Evolutionary conservation across 1,140 invertebrate species (phyloP).

Genomic region (Proctacanthus coquilletti): DNA sequence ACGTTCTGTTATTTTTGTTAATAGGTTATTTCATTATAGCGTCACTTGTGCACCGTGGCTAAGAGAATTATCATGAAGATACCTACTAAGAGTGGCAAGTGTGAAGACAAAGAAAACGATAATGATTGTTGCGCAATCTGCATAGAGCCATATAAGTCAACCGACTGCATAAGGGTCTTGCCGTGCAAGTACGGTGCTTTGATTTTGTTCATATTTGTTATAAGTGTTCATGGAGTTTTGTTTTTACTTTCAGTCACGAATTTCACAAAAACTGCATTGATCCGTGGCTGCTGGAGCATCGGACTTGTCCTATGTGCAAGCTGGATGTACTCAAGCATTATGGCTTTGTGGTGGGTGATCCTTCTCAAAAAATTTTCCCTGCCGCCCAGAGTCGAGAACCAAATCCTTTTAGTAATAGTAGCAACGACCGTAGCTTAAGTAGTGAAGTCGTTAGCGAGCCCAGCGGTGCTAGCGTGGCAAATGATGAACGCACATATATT

Average conservation of each 20-base stretch:
- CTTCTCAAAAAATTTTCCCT: conserved; percentile 5
- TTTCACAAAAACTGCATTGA: conserved; percentile 91
- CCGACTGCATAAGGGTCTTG: conserved; percentile 67
- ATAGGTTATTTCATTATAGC: conserved; percentile 38
- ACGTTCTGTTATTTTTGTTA: conserved; percentile 8
- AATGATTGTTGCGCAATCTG: conserved; percentile 84
- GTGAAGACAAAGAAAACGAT: conserved; percentile 69
- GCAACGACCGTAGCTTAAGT: no score
- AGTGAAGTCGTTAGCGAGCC: no score
- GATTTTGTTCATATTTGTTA: neutral
- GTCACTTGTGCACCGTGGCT: conserved; percentile 70
- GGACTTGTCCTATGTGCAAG: conserved; percentile 92
- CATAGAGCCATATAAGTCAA: conserved; percentile 74
- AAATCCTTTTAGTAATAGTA: no score
- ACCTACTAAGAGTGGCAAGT: conserved; percentile 68
- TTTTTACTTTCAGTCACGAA: conserved; percentile 67
- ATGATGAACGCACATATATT: no score
- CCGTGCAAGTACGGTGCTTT: conserved; percentile 62
- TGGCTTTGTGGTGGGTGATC: conserved; percentile 60
- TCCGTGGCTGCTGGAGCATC: conserved; percentile 83
- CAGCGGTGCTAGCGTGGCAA: no score
- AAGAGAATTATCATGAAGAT: conserved; percentile 84
- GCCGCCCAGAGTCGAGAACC: no score
- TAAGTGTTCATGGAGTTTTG: neutral
- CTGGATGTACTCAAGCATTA: conserved; percentile 88